phyloP scores from a whole-genome alignment of 2,888 invertebrate genomes.

The Limnephilus marmoratus region DNA sequence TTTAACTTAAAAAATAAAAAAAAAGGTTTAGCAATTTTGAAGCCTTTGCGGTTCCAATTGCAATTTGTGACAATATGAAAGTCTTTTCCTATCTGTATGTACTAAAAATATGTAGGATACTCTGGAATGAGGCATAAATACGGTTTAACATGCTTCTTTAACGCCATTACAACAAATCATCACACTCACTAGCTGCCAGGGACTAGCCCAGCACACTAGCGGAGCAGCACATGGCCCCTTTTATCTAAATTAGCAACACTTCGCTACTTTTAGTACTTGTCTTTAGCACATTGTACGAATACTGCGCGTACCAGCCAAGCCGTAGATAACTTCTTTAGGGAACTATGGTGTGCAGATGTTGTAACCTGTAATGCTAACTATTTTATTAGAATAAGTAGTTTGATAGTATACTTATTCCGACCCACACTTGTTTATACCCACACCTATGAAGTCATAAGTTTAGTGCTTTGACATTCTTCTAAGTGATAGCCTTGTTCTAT shows the following conservation, averaged over 20 bases:
- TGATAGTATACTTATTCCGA: no score
- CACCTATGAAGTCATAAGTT: no score
- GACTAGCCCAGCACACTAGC: neutral
- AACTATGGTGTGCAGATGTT: neutral
- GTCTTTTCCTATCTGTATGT: no score
- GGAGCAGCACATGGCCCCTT: conserved; percentile 6
- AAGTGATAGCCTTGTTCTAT: no score
- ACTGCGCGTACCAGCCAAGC: neutral
- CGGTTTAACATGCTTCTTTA: neutral
- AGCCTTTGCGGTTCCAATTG: no score
- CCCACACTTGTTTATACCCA: no score
- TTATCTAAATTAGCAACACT: neutral
- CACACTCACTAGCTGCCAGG: neutral
- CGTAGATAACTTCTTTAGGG: neutral
- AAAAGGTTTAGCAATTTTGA: no score
- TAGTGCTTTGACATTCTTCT: no score
- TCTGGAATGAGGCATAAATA: neutral
- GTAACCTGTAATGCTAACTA: neutral
- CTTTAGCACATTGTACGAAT: neutral
- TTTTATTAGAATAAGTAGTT: no score
- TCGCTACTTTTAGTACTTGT: neutral
- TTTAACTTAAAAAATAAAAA: no score
- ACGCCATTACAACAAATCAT: conserved; percentile 2
- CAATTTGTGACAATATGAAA: no score
- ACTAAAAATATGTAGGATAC: neutral